A percentile compares a stretch with the other conserved stretches of the same genome.
phyloP scores from a whole-genome alignment of 2,113 vertebrate genomes.

The Onychostoma macrolepis region DNA sequence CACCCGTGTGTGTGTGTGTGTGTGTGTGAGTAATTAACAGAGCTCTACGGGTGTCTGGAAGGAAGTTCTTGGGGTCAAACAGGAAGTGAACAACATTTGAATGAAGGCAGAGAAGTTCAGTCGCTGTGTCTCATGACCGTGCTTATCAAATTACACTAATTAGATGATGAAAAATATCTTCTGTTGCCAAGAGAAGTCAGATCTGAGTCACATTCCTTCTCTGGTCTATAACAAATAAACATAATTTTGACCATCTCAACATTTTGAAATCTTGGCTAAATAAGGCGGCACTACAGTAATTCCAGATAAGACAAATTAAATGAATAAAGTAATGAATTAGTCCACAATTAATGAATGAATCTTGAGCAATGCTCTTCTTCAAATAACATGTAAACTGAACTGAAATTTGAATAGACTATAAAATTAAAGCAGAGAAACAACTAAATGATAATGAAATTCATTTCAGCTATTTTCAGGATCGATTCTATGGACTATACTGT shows the following conservation, averaged over 20 bases:
- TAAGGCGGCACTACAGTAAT: background rate
- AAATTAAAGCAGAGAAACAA: background rate
- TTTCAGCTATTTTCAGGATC: background rate
- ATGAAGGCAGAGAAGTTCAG: background rate
- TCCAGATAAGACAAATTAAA: background rate
- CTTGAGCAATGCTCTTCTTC: background rate
- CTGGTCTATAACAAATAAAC: background rate
- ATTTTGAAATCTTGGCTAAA: background rate
- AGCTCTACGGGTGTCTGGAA: constrained; percentile 19
- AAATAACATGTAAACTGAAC: background rate
- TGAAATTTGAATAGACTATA: background rate
- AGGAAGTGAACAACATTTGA: constrained; percentile 46
- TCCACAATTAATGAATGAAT: no score
- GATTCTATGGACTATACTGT: background rate
- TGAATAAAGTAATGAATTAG: background rate
- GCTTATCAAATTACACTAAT: background rate
- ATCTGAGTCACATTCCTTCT: background rate
- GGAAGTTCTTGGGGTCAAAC: constrained; percentile 44
- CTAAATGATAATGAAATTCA: background rate
- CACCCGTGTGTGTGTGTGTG: background rate
- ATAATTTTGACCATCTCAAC: background rate
- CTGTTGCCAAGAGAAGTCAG: background rate
- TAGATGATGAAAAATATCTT: background rate
- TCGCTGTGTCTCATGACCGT: background rate
- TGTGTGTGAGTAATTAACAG: constrained; percentile 38